Conservation (phyloP, 2,888 invertebrate species). For the Mythimna lalbum region DNA sequence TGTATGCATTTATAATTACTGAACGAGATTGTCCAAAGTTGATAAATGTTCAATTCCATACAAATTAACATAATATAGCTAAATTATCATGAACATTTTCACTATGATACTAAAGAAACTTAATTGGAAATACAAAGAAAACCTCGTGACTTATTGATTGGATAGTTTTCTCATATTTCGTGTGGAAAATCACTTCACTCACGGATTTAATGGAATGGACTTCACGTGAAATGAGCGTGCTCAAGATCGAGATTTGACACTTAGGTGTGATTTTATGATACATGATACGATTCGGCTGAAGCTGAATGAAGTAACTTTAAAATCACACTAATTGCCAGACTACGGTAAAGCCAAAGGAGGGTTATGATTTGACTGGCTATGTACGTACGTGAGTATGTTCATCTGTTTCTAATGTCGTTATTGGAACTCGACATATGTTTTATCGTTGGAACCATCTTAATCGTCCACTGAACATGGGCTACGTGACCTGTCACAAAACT, state of each 20-base stretch:
- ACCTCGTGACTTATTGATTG: conserved; percentile 47
- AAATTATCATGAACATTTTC: conserved; percentile 46
- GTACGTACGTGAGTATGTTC: too few species aligned
- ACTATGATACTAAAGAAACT: conserved; percentile 48
- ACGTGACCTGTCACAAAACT: too few species aligned
- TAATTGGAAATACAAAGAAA: conserved; percentile 54
- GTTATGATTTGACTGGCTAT: too few species aligned
- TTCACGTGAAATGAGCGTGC: conserved; percentile 53
- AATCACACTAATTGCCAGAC: too few species aligned
- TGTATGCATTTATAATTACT: conserved; percentile 16
- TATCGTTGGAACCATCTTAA: too few species aligned
- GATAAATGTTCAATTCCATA: conserved; percentile 3
- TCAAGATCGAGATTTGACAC: conserved; percentile 16
- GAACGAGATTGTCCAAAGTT: conserved; percentile 9
- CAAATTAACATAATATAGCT: conserved; percentile 33
- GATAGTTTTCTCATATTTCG: conserved; percentile 38
- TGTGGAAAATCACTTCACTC: conserved; percentile 54
- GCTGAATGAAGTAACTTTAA: too few species aligned
- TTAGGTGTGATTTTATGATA: not conserved
- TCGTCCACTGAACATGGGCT: too few species aligned
- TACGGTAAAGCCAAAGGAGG: too few species aligned
- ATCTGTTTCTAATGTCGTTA: too few species aligned
- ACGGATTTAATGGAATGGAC: conserved; percentile 22
- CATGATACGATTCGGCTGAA: too few species aligned
- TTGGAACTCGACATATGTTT: too few species aligned